Evolutionary conservation across 2,113 vertebrate species (phyloP).

Genomic region (Centrocercus urophasianus): DNA sequence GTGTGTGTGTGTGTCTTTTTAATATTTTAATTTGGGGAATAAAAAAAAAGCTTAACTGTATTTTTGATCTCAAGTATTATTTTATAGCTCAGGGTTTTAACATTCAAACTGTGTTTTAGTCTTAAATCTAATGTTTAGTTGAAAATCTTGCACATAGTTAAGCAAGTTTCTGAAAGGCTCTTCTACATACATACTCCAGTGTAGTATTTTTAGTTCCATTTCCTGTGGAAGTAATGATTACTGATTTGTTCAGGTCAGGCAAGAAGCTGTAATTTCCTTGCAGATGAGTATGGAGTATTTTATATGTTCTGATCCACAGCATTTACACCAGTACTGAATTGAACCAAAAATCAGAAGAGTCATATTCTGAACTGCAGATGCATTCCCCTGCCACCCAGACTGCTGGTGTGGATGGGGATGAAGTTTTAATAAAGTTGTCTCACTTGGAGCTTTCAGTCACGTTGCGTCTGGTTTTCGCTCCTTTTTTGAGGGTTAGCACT

Average conservation of each 20-base stretch:
- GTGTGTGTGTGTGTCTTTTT: not conserved
- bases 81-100: not conserved
- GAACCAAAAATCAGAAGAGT: not conserved
- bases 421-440: not conserved
- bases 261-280: not conserved
- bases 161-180: not conserved
- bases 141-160: not conserved
- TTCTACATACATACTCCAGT: not conserved
- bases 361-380: not conserved
- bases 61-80: not conserved
- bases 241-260: not conserved
- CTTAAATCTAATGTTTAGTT: not conserved
- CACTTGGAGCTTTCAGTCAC: not conserved
- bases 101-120: not conserved
- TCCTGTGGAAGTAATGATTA: not conserved
- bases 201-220: not conserved
- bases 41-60: not conserved
- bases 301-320: not conserved
- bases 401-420: accelerated
- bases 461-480: not conserved
- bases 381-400: not conserved
- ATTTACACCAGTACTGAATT: not conserved
- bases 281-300: not conserved
- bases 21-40: not conserved
- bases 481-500: not conserved